phyloP scores from a whole-genome alignment of 2,113 vertebrate genomes.

The Nyctereutes procyonoides region DNA sequence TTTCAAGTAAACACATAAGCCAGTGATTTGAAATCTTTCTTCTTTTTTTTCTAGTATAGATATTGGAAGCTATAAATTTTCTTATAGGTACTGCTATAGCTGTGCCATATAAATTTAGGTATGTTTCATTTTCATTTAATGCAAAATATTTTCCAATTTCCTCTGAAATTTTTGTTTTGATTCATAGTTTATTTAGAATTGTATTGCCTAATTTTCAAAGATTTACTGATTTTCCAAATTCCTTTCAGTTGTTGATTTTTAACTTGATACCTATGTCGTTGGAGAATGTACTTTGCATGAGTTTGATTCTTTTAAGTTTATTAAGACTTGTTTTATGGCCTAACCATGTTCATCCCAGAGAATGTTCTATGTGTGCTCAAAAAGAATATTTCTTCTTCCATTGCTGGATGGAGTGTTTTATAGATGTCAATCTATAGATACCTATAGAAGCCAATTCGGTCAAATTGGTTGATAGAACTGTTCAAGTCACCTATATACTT shows the following conservation, averaged over 20 bases:
- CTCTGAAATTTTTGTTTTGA: neutral
- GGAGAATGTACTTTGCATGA: neutral
- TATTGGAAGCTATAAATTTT: neutral
- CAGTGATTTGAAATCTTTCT: neutral
- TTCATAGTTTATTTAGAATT: neutral
- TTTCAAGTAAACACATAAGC: neutral
- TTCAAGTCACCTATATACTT: neutral
- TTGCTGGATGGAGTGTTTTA: neutral
- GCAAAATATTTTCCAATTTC: neutral
- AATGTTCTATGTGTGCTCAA: neutral
- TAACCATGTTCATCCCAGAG: neutral
- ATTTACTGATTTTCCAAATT: neutral
- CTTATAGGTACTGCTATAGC: neutral
- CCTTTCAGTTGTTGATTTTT: neutral
- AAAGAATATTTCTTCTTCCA: neutral
- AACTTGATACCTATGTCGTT: neutral
- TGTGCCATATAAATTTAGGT: neutral
- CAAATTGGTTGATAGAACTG: neutral
- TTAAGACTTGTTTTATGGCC: neutral
- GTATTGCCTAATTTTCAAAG: neutral
- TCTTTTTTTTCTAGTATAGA: neutral
- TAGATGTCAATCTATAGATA: neutral
- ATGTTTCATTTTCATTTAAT: neutral
- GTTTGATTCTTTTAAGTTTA: neutral
- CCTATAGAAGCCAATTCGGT: neutral